phyloP scores from a whole-genome alignment of 2,888 invertebrate genomes.

The Dasypolia templi region DNA sequence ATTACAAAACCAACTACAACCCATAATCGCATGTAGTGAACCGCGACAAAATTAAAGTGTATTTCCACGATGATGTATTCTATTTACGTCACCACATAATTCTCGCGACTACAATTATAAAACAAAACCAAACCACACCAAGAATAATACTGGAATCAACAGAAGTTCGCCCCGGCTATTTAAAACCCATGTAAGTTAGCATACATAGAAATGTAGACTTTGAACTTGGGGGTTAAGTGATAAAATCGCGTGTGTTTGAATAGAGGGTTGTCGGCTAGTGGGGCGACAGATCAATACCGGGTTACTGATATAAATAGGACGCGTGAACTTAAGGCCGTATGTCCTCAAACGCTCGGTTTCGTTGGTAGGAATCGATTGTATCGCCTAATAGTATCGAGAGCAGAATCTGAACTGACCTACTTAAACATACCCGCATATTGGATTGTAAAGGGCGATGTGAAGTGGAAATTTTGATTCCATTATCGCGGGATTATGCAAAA shows the following conservation, averaged over 20 bases:
- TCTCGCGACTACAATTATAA: constrained; percentile 59
- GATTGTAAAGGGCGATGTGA: constrained; percentile 39
- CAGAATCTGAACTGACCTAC: constrained; percentile 47
- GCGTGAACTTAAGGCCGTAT: constrained; percentile 80
- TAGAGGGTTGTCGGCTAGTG: constrained; percentile 86
- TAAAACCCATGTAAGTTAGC: constrained; percentile 68
- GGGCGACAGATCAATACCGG: constrained; percentile 87
- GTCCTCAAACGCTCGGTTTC: constrained; percentile 82
- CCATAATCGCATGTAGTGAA: constrained; percentile 17
- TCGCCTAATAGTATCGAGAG: constrained; percentile 64
- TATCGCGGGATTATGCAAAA: constrained; percentile 52
- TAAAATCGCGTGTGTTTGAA: constrained; percentile 75
- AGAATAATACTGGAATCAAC: constrained; percentile 73
- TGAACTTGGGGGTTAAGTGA: constrained; percentile 72
- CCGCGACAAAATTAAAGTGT: constrained; percentile 18
- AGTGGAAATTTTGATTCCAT: constrained; percentile 46
- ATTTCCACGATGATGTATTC: constrained; percentile 46
- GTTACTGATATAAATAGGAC: constrained; percentile 89
- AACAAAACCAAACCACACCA: constrained; percentile 61
- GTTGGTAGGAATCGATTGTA: constrained; percentile 80
- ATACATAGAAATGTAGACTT: constrained; percentile 73
- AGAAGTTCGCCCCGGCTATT: constrained; percentile 78
- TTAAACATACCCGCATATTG: constrained; percentile 58
- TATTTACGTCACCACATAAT: constrained; percentile 61
- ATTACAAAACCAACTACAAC: constrained; percentile 28